Percentiles rank a stretch among this genome's conserved stretches.
Evolutionary conservation across 2,888 invertebrate genomes (phyloP).

Genomic region (Dynastes tityus): DNA sequence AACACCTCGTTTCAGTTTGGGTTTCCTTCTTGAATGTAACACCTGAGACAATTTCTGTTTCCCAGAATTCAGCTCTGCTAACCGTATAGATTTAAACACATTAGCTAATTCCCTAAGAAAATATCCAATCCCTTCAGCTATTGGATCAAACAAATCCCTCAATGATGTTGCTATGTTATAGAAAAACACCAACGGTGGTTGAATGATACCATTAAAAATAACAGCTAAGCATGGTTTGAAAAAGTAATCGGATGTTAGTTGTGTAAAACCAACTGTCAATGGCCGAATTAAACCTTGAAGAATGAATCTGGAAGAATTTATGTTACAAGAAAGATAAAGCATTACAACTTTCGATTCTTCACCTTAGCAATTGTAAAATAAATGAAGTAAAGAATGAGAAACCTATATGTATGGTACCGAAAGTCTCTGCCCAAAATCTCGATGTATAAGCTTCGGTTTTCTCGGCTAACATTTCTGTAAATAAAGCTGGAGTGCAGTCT

Average conservation of each 20-base stretch:
- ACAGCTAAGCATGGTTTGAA: slow-evolving; percentile 79
- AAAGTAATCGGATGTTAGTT: slow-evolving; percentile 78
- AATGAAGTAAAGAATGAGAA: slow-evolving; percentile 76
- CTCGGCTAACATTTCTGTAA: slow-evolving; percentile 74
- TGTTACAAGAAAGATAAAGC: background rate
- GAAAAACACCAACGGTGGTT: slow-evolving; percentile 78
- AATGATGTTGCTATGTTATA: slow-evolving; percentile 77
- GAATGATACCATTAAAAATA: slow-evolving; percentile 77
- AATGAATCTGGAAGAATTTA: slow-evolving; percentile 69
- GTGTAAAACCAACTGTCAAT: slow-evolving; percentile 75
- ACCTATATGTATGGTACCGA: slow-evolving; percentile 76
- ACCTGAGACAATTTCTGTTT: background rate
- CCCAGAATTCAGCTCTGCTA: slow-evolving; percentile 69
- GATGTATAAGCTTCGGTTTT: slow-evolving; percentile 75
- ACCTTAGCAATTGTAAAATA: slow-evolving; percentile 75
- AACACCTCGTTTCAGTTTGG: background rate
- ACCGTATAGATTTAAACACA: slow-evolving; percentile 70
- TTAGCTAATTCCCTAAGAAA: slow-evolving; percentile 71
- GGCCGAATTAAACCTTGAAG: slow-evolving; percentile 76
- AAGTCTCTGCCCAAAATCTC: slow-evolving; percentile 80
- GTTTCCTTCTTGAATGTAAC: background rate
- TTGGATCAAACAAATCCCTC: slow-evolving; percentile 76
- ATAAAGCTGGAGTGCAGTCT: slow-evolving; percentile 75
- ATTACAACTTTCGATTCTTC: slow-evolving; percentile 38
- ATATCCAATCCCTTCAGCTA: slow-evolving; percentile 74